Conservation (phyloP, 2,797 vertebrate species). For the Malacoctenus gilli region DNA sequence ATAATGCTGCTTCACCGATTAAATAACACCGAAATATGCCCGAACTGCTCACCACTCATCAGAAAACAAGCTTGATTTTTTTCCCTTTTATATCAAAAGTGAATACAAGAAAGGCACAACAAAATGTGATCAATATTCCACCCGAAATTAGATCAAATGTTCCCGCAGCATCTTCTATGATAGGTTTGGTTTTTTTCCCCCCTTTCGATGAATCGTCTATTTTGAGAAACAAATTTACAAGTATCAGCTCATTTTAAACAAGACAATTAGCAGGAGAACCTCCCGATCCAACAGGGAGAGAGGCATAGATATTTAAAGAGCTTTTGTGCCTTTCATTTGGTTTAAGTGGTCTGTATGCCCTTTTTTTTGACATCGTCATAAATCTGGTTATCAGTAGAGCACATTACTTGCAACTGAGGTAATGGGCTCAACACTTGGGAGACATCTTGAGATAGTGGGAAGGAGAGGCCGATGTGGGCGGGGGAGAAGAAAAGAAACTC, state of each 20-base stretch:
- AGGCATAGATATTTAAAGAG: constrained; percentile 74
- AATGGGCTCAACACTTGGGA: constrained; percentile 61
- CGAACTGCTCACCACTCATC: constrained; percentile 53
- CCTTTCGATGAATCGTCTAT: constrained; percentile 28
- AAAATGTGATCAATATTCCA: constrained; percentile 67
- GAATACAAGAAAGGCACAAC: constrained; percentile 78
- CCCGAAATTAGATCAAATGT: constrained; percentile 57
- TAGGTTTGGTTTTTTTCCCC: constrained; percentile 6
- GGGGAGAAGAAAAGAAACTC: constrained; percentile 23
- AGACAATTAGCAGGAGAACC: constrained; percentile 55
- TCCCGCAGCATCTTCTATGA: constrained; percentile 30
- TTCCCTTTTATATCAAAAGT: constrained; percentile 65
- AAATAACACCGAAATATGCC: constrained; percentile 57
- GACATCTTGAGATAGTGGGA: constrained; percentile 58
- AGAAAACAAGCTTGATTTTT: constrained; percentile 67
- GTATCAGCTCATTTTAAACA: constrained; percentile 59
- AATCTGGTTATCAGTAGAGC: constrained; percentile 75
- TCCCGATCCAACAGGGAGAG: constrained; percentile 62
- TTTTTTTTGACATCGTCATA: constrained; percentile 84
- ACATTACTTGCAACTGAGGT: constrained; percentile 61
- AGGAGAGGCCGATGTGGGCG: too few species aligned
- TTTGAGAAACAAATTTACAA: constrained; percentile 55
- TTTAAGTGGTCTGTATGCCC: constrained; percentile 77
- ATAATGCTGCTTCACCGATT: constrained; percentile 54
- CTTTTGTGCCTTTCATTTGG: constrained; percentile 82